phyloP scores from a whole-genome alignment of 1,140 invertebrate species.

The Calliphora vicina region DNA sequence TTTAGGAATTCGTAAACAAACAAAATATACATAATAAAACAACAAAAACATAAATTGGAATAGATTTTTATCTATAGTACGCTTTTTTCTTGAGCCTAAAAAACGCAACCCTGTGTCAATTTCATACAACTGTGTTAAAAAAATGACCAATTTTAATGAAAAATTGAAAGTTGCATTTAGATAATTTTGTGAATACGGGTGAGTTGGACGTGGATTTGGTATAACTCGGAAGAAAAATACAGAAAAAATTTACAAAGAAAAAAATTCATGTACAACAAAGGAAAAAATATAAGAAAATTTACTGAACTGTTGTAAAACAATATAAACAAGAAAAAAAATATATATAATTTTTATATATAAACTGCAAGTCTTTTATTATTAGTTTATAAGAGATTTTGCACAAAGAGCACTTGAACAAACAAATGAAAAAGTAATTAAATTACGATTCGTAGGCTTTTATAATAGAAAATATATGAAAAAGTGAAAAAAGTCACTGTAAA shows the following conservation, averaged over 20 bases:
- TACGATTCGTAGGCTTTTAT: not conserved
- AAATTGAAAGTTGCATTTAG: too few species aligned
- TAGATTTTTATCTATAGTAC: too few species aligned
- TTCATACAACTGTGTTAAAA: too few species aligned
- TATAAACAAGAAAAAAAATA: conserved; percentile 22
- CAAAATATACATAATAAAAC: too few species aligned
- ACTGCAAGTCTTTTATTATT: conserved; percentile 36
- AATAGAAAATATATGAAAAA: not conserved
- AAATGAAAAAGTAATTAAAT: not conserved
- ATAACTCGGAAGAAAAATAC: conserved; percentile 16
- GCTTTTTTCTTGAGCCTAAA: too few species aligned
- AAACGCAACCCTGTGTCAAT: too few species aligned
- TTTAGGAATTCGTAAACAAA: too few species aligned
- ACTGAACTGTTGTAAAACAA: conserved; percentile 23
- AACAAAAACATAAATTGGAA: too few species aligned
- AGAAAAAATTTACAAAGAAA: conserved; percentile 14
- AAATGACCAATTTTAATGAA: too few species aligned
- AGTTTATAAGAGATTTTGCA: conserved; percentile 33
- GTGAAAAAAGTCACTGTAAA: not conserved
- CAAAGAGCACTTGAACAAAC: not conserved
- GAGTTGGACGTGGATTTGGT: conserved; percentile 39
- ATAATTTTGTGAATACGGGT: conserved; percentile 40
- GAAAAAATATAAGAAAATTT: conserved; percentile 23
- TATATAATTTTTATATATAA: conserved; percentile 19
- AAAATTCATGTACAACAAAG: conserved; percentile 11